A percentile compares a stretch with the other conserved stretches of the same genome.
phyloP scores from a whole-genome alignment of 2,113 vertebrate species.

The Arenaria interpres region DNA sequence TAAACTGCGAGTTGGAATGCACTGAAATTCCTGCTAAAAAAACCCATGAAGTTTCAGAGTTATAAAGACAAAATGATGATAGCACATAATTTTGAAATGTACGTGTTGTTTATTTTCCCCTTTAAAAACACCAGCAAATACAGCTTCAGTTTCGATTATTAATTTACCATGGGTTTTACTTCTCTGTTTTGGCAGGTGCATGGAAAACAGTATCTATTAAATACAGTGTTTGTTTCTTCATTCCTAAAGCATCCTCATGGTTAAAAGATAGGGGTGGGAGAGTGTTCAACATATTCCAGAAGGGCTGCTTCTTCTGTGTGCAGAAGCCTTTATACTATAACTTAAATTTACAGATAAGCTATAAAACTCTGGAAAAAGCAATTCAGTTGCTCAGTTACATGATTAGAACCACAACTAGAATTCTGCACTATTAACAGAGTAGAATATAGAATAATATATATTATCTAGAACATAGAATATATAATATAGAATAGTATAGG shows the following conservation, averaged over 20 bases:
- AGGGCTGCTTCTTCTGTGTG: neutral
- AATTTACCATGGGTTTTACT: neutral
- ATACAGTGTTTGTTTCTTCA: neutral
- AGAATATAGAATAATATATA: neutral
- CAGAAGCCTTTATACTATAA: neutral
- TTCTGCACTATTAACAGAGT: neutral
- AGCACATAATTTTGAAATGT: neutral
- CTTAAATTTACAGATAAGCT: neutral
- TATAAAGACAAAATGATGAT: neutral
- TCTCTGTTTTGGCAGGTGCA: neutral
- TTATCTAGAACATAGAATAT: neutral
- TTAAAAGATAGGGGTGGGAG: neutral
- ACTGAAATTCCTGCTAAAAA: neutral
- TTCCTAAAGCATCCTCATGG: neutral
- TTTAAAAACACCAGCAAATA: neutral
- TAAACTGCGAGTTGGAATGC: neutral
- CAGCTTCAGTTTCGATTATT: neutral
- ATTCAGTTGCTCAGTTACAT: neutral
- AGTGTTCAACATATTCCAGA: neutral
- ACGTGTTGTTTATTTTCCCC: neutral
- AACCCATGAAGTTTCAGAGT: neutral
- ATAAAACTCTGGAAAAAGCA: conserved; percentile 21
- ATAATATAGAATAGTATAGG: neutral
- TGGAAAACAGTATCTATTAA: neutral
- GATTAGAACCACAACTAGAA: neutral